A percentile compares a stretch with the other conserved stretches of the same genome.
Conservation (phyloP, 2,113 vertebrate species). For the Marcusenius ussheri region DNA sequence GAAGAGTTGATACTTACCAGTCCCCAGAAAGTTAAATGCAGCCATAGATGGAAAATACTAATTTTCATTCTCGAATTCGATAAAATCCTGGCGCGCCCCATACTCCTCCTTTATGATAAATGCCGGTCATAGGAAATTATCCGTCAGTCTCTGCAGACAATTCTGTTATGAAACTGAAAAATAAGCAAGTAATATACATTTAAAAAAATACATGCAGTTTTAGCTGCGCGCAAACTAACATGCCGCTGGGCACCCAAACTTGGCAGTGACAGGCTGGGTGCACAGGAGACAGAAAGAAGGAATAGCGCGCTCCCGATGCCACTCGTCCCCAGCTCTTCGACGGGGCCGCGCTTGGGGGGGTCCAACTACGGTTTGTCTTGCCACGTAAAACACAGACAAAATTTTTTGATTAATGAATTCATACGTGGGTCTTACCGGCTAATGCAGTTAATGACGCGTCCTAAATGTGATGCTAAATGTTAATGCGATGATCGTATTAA, state of each 20-base stretch:
- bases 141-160: not conserved
- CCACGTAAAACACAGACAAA: not conserved
- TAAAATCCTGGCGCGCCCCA: not conserved
- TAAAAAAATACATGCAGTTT: not conserved
- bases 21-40: constrained; percentile 28
- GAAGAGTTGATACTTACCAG: constrained; percentile 22
- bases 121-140: not conserved
- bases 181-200: not conserved
- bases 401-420: not conserved
- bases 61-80: constrained; percentile 1
- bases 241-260: not conserved
- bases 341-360: not conserved
- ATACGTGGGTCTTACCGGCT: not conserved
- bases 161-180: not conserved
- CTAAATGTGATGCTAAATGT: not conserved
- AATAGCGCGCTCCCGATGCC: not conserved
- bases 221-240: not conserved
- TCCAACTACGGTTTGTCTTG: not conserved
- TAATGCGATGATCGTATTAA: not conserved
- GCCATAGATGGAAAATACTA: constrained; percentile 24
- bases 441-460: not conserved
- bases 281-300: not conserved
- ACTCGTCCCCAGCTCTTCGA: not conserved
- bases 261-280: not conserved
- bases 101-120: not conserved